Conservation (phyloP, 1,140 invertebrate species). For the Lamellibrachia luymesi region DNA sequence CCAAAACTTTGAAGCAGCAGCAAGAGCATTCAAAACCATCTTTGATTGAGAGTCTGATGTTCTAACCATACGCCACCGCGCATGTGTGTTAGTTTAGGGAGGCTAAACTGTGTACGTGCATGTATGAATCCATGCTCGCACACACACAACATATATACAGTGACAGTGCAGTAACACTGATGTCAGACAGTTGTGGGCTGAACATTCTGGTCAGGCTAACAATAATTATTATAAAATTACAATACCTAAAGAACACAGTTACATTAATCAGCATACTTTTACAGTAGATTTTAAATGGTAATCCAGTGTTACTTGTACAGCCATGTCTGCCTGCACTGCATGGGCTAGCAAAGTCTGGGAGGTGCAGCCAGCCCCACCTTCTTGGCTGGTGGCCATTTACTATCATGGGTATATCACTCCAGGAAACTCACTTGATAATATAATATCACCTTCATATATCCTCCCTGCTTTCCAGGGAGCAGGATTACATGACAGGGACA, state of each 20-base stretch:
- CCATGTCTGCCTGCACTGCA: not conserved
- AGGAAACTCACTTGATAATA: not conserved
- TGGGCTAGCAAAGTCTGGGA: not conserved
- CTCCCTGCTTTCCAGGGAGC: not conserved
- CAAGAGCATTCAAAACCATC: too few species aligned
- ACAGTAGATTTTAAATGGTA: not conserved
- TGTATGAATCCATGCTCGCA: too few species aligned
- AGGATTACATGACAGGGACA: not conserved
- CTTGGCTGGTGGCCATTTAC: not conserved
- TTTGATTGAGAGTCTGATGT: too few species aligned
- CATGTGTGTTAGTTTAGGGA: too few species aligned
- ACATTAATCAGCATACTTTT: not conserved
- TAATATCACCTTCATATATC: conserved; percentile 1
- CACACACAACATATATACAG: too few species aligned
- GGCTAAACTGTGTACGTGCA: too few species aligned
- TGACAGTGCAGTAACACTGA: too few species aligned
- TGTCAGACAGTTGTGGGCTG: too few species aligned
- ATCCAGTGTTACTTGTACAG: not conserved
- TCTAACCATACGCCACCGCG: too few species aligned
- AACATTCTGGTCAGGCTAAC: too few species aligned
- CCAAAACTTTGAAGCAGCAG: too few species aligned
- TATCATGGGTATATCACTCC: not conserved
- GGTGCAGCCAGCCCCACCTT: not conserved
- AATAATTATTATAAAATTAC: too few species aligned
- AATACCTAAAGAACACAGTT: not conserved